A percentile compares a stretch with the other conserved stretches of the same genome.
These are phyloP conservation scores for Calliphora vomitoria DNA, from an alignment of 2,888 invertebrate species.

Conservation along the genomic window DNA sequence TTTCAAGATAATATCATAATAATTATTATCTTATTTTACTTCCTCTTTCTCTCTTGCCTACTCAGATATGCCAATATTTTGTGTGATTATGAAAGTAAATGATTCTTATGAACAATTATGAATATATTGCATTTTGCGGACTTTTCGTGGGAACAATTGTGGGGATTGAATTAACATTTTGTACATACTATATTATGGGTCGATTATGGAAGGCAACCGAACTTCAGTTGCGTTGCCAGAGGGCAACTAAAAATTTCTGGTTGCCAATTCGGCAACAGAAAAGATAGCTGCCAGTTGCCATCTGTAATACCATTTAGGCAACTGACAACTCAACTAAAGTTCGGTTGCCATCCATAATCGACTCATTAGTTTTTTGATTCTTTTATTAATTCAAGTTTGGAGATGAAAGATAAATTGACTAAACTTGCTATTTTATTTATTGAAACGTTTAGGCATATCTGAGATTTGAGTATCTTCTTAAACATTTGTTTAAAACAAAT, in stretches of 20 bases:
- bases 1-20: slow-evolving; percentile 29
- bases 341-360: no score
- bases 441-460: slow-evolving; percentile 71
- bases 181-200: no score
- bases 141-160: not conserved
- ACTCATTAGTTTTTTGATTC: not conserved
- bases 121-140: no score
- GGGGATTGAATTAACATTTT: not conserved
- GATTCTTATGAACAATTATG: not conserved
- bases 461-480: slow-evolving; percentile 69
- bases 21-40: not conserved
- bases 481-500: slow-evolving; percentile 10
- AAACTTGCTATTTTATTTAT: not conserved
- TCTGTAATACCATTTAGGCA: no score
- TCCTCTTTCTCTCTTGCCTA: not conserved
- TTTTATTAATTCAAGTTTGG: not conserved
- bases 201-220: no score
- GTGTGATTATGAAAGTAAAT: not conserved
- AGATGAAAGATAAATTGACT: not conserved
- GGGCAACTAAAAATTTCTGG: no score
- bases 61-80: slow-evolving; percentile 56
- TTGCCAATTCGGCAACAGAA: no score
- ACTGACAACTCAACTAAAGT: no score
- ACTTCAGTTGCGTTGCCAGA: no score
- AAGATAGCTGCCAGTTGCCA: no score